These are phyloP conservation scores for Pionites leucogaster DNA, from an alignment of 2,113 vertebrate genomes.

Conservation along the genomic window DNA sequence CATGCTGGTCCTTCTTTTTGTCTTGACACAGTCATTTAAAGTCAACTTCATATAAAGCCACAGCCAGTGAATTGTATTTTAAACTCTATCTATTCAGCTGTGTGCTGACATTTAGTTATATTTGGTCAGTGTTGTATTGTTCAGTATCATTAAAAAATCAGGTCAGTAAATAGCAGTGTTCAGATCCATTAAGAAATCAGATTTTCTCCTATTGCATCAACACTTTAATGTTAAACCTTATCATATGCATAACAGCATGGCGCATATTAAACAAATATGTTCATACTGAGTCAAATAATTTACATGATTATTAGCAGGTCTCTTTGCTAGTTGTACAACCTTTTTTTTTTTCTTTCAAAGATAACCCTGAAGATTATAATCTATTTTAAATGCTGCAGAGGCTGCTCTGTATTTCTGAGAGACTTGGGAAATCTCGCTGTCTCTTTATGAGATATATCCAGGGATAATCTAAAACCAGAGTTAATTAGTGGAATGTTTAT, in stretches of 20 bases:
- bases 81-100: not conserved
- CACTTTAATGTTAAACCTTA: slow-evolving; percentile 21
- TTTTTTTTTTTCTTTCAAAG: not conserved
- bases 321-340: not conserved
- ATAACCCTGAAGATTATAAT: not conserved
- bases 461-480: slow-evolving; percentile 33
- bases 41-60: not conserved
- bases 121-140: not conserved
- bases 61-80: not conserved
- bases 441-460: slow-evolving; percentile 26
- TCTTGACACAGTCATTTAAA: not conserved
- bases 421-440: not conserved
- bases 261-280: slow-evolving; percentile 53
- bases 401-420: slow-evolving; percentile 4
- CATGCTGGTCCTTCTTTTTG: not conserved
- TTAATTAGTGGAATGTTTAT: slow-evolving; percentile 54
- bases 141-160: slow-evolving; percentile 6
- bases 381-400: not conserved
- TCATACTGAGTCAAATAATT: slow-evolving; percentile 33
- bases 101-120: not conserved
- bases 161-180: not conserved
- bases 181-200: slow-evolving; percentile 6
- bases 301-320: slow-evolving; percentile 40
- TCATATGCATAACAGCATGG: slow-evolving; percentile 13
- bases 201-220: slow-evolving; percentile 18